Base-by-base conservation (phyloP, 2,113 vertebrate genomes). In the Galemys pyrenaicus region DNA sequence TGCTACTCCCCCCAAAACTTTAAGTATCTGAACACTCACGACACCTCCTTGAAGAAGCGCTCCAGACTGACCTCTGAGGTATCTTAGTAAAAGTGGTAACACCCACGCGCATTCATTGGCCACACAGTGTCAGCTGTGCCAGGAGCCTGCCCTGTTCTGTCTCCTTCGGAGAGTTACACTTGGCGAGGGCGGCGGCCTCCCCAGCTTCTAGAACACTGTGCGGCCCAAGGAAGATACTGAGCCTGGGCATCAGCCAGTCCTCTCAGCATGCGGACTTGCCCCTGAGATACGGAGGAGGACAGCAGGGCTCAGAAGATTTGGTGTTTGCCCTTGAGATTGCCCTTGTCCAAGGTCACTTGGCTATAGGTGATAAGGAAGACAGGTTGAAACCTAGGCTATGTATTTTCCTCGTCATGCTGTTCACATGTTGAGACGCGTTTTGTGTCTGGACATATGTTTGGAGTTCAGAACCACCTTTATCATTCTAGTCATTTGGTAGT, bases 131-230 rank as follows among this genome's bases (percentile, higher is more conserved):
- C 0, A 15, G 60, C 1, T 3, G 15, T 49, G 46, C 17, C 39
- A 39, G 37, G 13, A 0, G 0, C 4, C 20, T n/a, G 19, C 10
- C 7, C 9, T 28, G 10, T 2, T 1, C 12, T 6, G 28, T 22
- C 67, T 81, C 58, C 68, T 39, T 65, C 15, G 10, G 19, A 60
- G 30, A 12, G 32, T 46, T 2, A 41, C 0, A 26, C 26, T 16
- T 19, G 24, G 15, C 20, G 22, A 44, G 37, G 87, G 37, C 49
- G 32, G 32, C 16, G 41, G 24, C 70, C 35, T 30, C 9, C 12
- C 30, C 46, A 37, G 75, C 41, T 85, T 49, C 37, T 6, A 44
- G 75, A 70, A 92, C 35, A 68, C 1, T 9, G n/a, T 58, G 65
- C 28, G 35, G 26, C 17, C 28, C 58, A 22, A 37, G 54, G 22